Percentiles rank a stretch among this genome's conserved stretches.
Evolutionary conservation across 2,797 vertebrate genomes (phyloP).

Genomic region (Momotus momota): DNA sequence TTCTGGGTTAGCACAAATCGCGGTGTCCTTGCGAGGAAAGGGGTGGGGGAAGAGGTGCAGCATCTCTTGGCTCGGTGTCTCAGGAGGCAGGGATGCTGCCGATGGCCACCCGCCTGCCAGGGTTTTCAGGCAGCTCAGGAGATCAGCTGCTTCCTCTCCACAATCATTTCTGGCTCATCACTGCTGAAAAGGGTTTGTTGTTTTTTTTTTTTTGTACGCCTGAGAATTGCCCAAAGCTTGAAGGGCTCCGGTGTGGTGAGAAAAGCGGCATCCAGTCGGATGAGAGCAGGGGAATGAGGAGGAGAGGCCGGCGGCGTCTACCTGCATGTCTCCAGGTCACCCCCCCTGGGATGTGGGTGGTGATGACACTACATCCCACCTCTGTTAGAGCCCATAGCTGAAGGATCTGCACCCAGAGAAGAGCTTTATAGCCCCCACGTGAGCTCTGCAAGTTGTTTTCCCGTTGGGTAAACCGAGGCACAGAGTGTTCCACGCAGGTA

Average conservation of each 20-base stretch:
- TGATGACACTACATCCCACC: not conserved
- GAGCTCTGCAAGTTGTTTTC: not conserved
- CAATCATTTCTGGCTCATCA: not conserved
- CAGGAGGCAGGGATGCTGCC: not conserved
- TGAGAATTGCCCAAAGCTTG: not conserved
- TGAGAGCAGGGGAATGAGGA: not conserved
- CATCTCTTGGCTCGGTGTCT: not conserved
- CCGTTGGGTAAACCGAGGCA: not conserved
- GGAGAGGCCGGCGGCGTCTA: not conserved
- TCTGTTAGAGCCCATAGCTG: rapidly evolving
- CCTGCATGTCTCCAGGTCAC: rapidly evolving
- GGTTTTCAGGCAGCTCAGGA: not conserved
- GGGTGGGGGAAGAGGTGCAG: not conserved
- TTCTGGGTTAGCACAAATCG: not conserved
- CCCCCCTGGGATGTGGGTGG: not conserved
- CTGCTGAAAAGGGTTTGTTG: not conserved
- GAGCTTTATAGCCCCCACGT: not conserved
- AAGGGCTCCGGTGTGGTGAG: not conserved
- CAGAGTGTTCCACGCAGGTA: not conserved
- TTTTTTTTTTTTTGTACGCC: not conserved
- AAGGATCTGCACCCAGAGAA: not conserved
- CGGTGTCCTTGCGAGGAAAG: not conserved
- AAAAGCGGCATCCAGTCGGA: not conserved
- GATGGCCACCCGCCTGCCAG: not conserved
- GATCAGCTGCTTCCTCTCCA: not conserved